Evolutionary conservation across 2,113 vertebrate species (phyloP), one percentile per base, ranked within the genome.

Genomic region (Tupaia chinensis): DNA sequence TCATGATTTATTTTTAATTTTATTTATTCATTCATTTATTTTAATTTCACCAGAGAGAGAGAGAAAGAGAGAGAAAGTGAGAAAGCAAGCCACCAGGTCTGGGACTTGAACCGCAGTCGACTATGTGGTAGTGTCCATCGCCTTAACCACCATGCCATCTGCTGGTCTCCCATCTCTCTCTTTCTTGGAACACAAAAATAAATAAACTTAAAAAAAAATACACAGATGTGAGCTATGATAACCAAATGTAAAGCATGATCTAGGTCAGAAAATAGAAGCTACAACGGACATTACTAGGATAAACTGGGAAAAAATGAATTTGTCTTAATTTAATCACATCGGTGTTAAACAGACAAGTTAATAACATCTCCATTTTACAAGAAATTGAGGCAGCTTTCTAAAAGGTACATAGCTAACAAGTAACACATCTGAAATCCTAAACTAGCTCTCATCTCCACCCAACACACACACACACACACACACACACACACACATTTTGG

Each of bases 271-370:
- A 74, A 79, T 73, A 86, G 61, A 76, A 78, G 1, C 53, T 63
- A 11, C 69, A 61, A n/a, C 72, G n/a, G 79, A 74, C 25, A 65
- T 76, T 94, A 69, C 19, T 20, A 32, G 69, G 69, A 94, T 87
- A 90, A 90, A 78, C 3, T 78, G 65, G 88, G 76, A 14, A 44
- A 86, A 94, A 87, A 23, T 73, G 34, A 95, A 74, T 94, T 76
- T 82, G 60, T 44, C 25, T 9, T 74, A 66, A 87, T 68, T 29
- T 90, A 68, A 80, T 44, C 87, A 4, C 19, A 44, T 84, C 73
- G 76, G 27, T 78, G 23, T 86, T 69, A 84, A 83, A 87, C 19
- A 87, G 65, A 20, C 34, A 83, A 8, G 23, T 74, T 85, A 87
- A 54, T 91, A 72, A 44, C 68, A 76, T 53, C 53, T 1, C 72